These are phyloP conservation scores for Octodonta nipae DNA, from an alignment of 2,888 invertebrate genomes.

Conservation along the genomic window DNA sequence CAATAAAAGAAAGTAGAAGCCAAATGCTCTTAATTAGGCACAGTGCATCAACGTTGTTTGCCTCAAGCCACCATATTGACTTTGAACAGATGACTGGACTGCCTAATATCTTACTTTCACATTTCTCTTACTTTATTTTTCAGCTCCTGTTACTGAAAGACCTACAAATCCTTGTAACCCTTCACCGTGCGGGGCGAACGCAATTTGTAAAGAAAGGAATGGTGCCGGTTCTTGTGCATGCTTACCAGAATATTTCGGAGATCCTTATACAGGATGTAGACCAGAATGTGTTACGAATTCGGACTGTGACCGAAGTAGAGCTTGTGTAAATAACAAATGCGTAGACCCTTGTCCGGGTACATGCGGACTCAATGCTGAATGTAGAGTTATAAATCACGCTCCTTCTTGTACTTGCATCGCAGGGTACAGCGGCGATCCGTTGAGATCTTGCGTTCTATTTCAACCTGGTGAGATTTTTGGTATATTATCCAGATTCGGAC, in stretches of 20 bases:
- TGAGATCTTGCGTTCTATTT: constrained; percentile 34
- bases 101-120: constrained; percentile 9
- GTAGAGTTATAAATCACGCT: constrained; percentile 50
- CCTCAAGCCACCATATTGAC: too few species aligned
- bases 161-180: constrained; percentile 45
- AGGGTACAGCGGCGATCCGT: constrained; percentile 49
- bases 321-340: constrained; percentile 56
- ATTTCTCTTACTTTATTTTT: constrained; percentile 18
- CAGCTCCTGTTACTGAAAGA: constrained; percentile 38
- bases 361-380: constrained; percentile 46
- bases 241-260: constrained; percentile 48
- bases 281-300: constrained; percentile 55
- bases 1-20: too few species aligned
- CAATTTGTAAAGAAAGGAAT: constrained; percentile 49
- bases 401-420: constrained; percentile 50
- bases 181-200: constrained; percentile 55
- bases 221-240: constrained; percentile 53
- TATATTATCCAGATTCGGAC: too few species aligned
- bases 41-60: too few species aligned
- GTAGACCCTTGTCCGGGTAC: constrained; percentile 45
- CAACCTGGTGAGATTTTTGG: constrained; percentile 35
- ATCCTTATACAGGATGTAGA: constrained; percentile 52
- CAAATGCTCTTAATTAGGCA: too few species aligned
- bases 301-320: constrained; percentile 48
- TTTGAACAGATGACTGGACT: too few species aligned